Conservation (phyloP, 2,888 invertebrate species). For the Xestoiulus laeticollis region DNA sequence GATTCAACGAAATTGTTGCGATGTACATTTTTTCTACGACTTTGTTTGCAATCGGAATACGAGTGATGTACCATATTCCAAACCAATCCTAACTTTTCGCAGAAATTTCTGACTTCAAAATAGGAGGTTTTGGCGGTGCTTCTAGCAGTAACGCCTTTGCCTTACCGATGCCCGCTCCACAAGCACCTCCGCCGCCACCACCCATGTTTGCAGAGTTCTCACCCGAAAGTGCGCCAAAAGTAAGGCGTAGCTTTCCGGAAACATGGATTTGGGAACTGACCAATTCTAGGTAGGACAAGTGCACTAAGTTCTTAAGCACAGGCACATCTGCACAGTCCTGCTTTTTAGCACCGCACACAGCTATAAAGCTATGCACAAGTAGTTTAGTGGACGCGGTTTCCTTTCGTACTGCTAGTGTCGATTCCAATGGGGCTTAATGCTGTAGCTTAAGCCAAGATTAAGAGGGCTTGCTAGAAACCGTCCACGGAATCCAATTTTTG, state of each 20-base stretch:
- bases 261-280: conserved; percentile 72
- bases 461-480: too few relatives aligned
- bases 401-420: too few relatives aligned
- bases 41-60: background rate
- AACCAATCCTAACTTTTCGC: background rate
- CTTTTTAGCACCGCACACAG: conserved; percentile 1
- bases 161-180: background rate
- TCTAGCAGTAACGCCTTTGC: background rate
- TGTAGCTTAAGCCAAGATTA: too few relatives aligned
- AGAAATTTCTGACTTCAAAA: conserved; percentile 24
- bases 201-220: background rate
- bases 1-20: background rate
- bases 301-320: background rate
- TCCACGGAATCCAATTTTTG: too few relatives aligned
- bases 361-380: background rate
- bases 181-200: background rate
- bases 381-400: background rate
- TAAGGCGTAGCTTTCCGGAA: conserved; percentile 76
- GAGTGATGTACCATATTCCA: background rate
- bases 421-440: too few relatives aligned
- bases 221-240: conserved; percentile 58
- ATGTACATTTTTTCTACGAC: background rate
- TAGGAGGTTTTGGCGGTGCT: conserved; percentile 22
- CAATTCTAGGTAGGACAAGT: conserved; percentile 11
- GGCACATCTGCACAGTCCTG: background rate